These are phyloP conservation scores for Aegotheles bennettii DNA, from an alignment of 2,113 vertebrate species.

Conservation along the genomic window DNA sequence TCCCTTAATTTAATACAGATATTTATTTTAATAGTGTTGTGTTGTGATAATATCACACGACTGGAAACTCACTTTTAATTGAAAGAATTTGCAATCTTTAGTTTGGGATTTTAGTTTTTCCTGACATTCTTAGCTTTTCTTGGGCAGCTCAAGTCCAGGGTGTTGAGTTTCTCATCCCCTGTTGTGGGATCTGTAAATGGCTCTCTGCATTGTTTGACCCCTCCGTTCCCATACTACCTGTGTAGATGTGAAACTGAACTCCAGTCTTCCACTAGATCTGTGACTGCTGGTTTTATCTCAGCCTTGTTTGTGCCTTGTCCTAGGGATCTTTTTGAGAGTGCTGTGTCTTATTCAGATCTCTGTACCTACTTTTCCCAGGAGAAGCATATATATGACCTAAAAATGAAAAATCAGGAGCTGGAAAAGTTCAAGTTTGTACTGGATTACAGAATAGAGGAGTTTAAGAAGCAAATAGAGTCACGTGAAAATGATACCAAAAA, in stretches of 20 bases:
- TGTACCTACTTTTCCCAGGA: constrained; percentile 73
- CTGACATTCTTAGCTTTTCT: neutral
- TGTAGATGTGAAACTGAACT: neutral
- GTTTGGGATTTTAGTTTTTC: neutral
- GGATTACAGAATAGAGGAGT: constrained; percentile 82
- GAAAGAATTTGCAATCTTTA: neutral
- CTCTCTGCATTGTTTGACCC: neutral
- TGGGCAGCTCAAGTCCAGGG: neutral
- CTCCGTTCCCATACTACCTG: neutral
- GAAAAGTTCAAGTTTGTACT: constrained; percentile 86
- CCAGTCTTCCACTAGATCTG: neutral
- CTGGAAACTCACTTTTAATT: neutral
- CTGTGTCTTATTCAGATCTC: neutral
- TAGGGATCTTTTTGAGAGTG: neutral
- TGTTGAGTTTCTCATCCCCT: neutral
- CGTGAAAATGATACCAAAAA: constrained; percentile 79
- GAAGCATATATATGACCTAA: constrained; percentile 79
- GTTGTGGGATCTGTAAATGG: neutral
- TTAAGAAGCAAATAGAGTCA: constrained; percentile 83
- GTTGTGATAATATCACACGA: neutral
- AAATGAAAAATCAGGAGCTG: constrained; percentile 86
- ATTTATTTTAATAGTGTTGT: neutral
- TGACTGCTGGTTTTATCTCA: neutral
- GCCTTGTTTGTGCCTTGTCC: neutral
- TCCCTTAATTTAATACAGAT: neutral